A percentile compares a stretch with the other conserved stretches of the same genome.
These are phyloP conservation scores for Eira barbara DNA, from an alignment of 2,113 vertebrate species.

Conservation along the genomic window DNA sequence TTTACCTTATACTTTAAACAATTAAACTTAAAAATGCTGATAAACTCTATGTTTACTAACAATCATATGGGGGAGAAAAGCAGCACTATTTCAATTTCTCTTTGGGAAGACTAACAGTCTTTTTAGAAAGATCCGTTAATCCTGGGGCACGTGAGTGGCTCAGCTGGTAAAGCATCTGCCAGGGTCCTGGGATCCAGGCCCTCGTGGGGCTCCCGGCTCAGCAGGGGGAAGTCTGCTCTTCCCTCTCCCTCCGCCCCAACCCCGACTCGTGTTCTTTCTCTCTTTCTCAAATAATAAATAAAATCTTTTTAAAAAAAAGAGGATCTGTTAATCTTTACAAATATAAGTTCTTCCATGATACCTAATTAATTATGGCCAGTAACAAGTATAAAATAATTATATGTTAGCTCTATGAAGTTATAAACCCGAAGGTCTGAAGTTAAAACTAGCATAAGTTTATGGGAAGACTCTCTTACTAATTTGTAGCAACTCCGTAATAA, in stretches of 20 bases:
- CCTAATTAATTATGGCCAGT: not conserved
- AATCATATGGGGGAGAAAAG: not conserved
- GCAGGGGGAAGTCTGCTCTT: not conserved
- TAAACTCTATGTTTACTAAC: not conserved
- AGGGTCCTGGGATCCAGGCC: not conserved
- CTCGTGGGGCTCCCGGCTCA: not conserved
- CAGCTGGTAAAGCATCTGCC: not conserved
- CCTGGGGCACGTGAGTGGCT: not conserved
- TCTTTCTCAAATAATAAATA: not conserved
- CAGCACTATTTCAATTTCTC: not conserved
- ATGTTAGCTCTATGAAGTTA: not conserved
- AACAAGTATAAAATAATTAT: not conserved
- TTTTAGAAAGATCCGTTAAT: not conserved
- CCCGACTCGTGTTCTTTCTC: not conserved
- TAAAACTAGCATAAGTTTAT: not conserved
- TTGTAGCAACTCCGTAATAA: not conserved
- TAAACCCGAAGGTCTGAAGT: not conserved
- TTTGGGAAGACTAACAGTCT: not conserved
- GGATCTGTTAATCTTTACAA: not conserved
- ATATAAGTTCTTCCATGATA: not conserved
- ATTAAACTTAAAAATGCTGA: conserved; percentile 4
- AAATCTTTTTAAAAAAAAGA: not conserved
- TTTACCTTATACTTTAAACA: not conserved
- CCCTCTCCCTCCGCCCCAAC: not conserved
- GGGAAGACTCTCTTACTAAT: not conserved